These are phyloP conservation scores for Scotopteryx bipunctaria DNA, from an alignment of 2,888 invertebrate species.

Conservation along the genomic window DNA sequence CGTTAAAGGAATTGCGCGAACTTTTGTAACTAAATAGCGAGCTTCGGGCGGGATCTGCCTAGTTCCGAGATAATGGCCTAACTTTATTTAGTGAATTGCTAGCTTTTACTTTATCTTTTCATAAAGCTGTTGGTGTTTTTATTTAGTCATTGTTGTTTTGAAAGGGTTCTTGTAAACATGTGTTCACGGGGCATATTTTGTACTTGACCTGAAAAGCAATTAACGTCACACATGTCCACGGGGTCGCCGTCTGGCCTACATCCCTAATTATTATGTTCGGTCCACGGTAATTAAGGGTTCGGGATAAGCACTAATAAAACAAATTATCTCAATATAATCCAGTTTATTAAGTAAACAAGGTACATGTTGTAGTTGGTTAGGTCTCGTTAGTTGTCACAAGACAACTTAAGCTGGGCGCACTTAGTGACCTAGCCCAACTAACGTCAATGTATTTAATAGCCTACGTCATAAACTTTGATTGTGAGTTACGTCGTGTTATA, in stretches of 20 bases:
- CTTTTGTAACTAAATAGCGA: constrained; percentile 32
- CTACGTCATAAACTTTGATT: constrained; percentile 5
- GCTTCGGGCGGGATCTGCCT: constrained; percentile 26
- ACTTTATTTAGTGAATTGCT: constrained; percentile 30
- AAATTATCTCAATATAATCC: constrained; percentile 26
- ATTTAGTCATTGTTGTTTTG: not conserved
- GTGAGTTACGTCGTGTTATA: not conserved
- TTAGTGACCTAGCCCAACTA: constrained; percentile 8
- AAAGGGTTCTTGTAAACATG: constrained; percentile 18
- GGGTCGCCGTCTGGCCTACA: constrained; percentile 28
- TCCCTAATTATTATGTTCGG: constrained; percentile 33
- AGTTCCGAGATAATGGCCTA: constrained; percentile 27
- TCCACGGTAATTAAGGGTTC: constrained; percentile 20
- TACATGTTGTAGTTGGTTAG: too few relatives aligned
- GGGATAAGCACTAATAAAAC: constrained; percentile 30
- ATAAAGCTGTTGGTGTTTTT: not conserved
- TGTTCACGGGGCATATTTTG: constrained; percentile 11
- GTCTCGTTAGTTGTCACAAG: too few relatives aligned
- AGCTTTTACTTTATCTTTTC: not conserved
- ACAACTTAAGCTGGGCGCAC: not conserved
- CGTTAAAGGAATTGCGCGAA: constrained; percentile 33
- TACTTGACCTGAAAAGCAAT: constrained; percentile 35
- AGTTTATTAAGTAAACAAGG: constrained; percentile 38
- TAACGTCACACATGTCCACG: constrained; percentile 21
- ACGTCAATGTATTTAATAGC: not conserved